phyloP scores from a whole-genome alignment of 2,888 invertebrate species.

The Drosophila picticornis region DNA sequence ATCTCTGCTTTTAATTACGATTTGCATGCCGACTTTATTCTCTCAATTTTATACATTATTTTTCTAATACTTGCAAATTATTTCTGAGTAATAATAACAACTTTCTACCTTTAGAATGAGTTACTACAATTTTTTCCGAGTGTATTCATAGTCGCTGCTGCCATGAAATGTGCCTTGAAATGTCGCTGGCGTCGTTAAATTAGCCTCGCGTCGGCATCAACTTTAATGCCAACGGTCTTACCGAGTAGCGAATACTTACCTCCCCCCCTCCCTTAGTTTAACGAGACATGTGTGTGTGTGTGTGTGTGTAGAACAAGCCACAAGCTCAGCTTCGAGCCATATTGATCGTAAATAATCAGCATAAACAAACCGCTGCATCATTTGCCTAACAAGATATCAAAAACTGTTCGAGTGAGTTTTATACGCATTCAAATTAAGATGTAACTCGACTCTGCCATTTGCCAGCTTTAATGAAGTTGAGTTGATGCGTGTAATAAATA shows the following conservation, averaged over 20 bases:
- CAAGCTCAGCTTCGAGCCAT: constrained; percentile 6
- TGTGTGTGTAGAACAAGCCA: constrained; percentile 2
- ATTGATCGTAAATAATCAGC: constrained; percentile 55
- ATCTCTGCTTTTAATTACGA: too few relatives aligned
- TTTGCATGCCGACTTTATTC: too few relatives aligned
- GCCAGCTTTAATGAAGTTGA: constrained; percentile 8
- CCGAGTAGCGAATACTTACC: constrained; percentile 15
- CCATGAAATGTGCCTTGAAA: constrained; percentile 46
- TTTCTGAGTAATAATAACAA: neutral
- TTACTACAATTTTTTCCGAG: neutral
- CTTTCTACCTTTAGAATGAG: neutral
- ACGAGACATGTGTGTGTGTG: constrained; percentile 20
- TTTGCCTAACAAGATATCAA: constrained; percentile 39
- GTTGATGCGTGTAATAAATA: neutral
- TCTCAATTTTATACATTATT: too few relatives aligned
- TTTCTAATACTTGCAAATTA: neutral
- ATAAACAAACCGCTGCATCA: constrained; percentile 21
- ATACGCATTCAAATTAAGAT: constrained; percentile 48
- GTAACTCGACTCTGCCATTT: constrained; percentile 45
- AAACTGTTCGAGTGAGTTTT: constrained; percentile 37
- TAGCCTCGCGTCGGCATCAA: constrained; percentile 53
- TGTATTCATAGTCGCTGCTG: constrained; percentile 8
- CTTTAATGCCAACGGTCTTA: constrained; percentile 43
- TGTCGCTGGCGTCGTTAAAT: constrained; percentile 62
- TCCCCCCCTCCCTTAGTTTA: constrained; percentile 8